Conservation (phyloP, 2,888 invertebrate species). For the Latrodectus hesperus region DNA sequence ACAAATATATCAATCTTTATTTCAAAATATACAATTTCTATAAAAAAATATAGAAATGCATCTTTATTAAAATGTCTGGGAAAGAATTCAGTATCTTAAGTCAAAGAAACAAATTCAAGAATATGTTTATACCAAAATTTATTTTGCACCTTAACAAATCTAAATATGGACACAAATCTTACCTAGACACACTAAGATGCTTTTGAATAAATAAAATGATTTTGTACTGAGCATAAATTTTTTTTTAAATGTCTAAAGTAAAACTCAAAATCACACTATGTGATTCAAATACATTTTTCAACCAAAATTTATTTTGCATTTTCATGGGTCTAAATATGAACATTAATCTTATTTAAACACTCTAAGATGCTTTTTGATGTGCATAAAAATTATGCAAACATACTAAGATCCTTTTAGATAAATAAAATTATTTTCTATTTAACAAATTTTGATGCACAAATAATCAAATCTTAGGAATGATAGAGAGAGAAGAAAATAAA, state of each 20-base stretch:
- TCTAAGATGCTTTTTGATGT: neutral
- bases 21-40: no score
- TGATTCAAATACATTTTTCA: neutral
- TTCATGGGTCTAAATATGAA: neutral
- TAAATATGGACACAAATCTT: neutral
- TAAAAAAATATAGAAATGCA: neutral
- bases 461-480: no score
- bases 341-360: neutral
- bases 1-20: no score
- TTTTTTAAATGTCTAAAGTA: neutral
- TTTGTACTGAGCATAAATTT: neutral
- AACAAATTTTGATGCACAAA: no score
- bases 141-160: constrained; percentile 24
- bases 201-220: neutral
- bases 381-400: neutral
- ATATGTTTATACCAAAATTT: neutral
- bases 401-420: neutral
- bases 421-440: no score
- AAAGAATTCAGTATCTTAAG: neutral
- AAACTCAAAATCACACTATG: neutral
- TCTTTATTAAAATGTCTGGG: neutral
- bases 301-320: neutral
- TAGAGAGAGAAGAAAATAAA: no score
- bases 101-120: neutral
- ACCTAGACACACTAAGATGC: constrained; percentile 20